A percentile compares a stretch with the other conserved stretches of the same genome.
Evolutionary conservation across 2,113 vertebrate species (phyloP).

Genomic region (Symphodus melops): DNA sequence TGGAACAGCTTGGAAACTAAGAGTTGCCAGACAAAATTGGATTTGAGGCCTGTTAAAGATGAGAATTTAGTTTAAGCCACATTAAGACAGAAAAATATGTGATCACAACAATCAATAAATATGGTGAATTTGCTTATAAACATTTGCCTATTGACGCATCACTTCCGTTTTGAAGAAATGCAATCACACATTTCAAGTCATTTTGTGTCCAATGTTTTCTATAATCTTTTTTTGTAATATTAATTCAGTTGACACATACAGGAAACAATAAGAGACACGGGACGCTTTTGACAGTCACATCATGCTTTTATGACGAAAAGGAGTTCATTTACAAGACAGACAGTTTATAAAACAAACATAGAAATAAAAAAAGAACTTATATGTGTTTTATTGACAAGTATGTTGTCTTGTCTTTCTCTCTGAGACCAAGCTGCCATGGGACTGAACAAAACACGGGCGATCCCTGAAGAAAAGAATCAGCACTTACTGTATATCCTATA

Average conservation of each 20-base stretch:
- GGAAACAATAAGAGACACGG: constrained; percentile 45
- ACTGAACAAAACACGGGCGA: constrained; percentile 72
- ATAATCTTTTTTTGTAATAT: background rate
- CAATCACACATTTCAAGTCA: too few species aligned
- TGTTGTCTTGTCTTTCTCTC: constrained; percentile 63
- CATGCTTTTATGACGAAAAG: constrained; percentile 86
- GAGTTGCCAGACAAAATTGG: too few species aligned
- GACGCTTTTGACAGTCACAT: constrained; percentile 73
- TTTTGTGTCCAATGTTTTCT: background rate
- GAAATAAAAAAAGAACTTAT: constrained; percentile 75
- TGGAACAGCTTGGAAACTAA: too few species aligned
- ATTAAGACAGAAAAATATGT: too few species aligned
- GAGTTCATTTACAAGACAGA: constrained; percentile 81
- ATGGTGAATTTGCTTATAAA: too few species aligned
- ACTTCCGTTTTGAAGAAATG: too few species aligned
- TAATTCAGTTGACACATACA: background rate
- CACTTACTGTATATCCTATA: constrained; percentile 67
- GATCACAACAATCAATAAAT: too few species aligned
- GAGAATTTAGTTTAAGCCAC: too few species aligned
- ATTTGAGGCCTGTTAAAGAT: too few species aligned
- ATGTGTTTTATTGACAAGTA: constrained; percentile 73
- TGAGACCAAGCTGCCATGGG: constrained; percentile 74
- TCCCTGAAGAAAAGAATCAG: constrained; percentile 70
- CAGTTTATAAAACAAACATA: constrained; percentile 83
- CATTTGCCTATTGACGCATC: too few species aligned